Conservation (phyloP, 2,888 invertebrate genomes). For the Rutpela maculata region DNA sequence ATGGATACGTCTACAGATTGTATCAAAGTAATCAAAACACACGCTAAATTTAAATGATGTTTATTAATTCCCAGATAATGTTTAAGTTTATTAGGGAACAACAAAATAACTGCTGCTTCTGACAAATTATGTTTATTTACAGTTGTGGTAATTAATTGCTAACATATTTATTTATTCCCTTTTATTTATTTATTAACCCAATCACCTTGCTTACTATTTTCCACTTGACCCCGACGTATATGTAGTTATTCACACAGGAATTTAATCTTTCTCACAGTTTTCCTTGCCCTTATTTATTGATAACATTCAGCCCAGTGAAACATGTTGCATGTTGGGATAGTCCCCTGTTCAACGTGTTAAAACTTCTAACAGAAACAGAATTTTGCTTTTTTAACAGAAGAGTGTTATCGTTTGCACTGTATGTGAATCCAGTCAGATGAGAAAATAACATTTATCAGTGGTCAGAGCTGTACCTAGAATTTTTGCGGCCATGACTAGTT, state of each 20-base stretch:
- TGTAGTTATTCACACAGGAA: not conserved
- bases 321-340: too few species aligned
- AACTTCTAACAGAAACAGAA: too few species aligned
- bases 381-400: too few species aligned
- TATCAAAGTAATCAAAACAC: slow-evolving; percentile 15
- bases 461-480: too few species aligned
- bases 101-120: slow-evolving; percentile 18
- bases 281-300: not conserved
- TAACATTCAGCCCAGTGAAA: not conserved
- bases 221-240: not conserved
- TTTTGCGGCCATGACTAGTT: too few species aligned
- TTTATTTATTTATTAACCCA: slow-evolving; percentile 52
- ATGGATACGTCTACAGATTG: slow-evolving; percentile 18
- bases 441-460: too few species aligned
- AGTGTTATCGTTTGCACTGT: too few species aligned
- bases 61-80: slow-evolving; percentile 10
- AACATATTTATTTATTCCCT: slow-evolving; percentile 47
- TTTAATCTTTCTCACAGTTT: not conserved
- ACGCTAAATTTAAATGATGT: slow-evolving; percentile 18
- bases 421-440: too few species aligned
- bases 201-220: slow-evolving; percentile 48
- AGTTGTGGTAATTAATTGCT: slow-evolving; percentile 44
- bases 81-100: slow-evolving; percentile 9
- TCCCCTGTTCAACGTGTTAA: too few species aligned
- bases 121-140: slow-evolving; percentile 27